phyloP scores from a whole-genome alignment of 1,140 invertebrate species.

The Megalopta genalis region DNA sequence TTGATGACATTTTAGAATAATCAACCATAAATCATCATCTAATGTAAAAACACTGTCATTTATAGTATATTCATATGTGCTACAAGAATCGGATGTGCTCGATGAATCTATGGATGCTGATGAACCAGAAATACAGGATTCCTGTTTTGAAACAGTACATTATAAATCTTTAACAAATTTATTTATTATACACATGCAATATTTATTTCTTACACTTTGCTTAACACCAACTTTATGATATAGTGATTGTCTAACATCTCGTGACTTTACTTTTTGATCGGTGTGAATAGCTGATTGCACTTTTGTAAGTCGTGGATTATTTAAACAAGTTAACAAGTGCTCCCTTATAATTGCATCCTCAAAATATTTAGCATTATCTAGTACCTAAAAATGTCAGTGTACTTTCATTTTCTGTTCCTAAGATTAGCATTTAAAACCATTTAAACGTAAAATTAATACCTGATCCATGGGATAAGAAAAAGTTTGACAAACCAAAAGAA shows the following conservation, averaged over 20 bases:
- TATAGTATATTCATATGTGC: constrained; percentile 4
- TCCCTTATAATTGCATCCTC: constrained; percentile 66
- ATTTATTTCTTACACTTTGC: constrained; percentile 38
- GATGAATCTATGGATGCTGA: constrained; percentile 5
- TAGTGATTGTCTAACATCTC: constrained; percentile 45
- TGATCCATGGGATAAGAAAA: constrained; percentile 83
- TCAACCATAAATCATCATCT: constrained; percentile 82
- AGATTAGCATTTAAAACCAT: background rate
- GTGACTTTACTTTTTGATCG: constrained; percentile 52
- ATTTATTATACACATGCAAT: background rate
- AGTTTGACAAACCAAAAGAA: constrained; percentile 83
- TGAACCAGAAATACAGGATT: constrained; percentile 40
- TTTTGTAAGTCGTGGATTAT: constrained; percentile 52
- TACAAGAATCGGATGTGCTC: constrained; percentile 23
- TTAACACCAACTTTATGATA: constrained; percentile 53
- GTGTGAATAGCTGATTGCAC: background rate
- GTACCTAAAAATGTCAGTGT: constrained; percentile 45
- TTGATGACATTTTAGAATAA: constrained; percentile 83
- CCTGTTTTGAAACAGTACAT: constrained; percentile 38
- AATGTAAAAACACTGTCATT: constrained; percentile 21
- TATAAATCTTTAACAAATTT: background rate
- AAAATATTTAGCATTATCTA: constrained; percentile 65
- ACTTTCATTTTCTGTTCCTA: background rate
- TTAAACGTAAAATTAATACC: constrained; percentile 68
- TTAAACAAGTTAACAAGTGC: constrained; percentile 70